Evolutionary conservation across 1,140 invertebrate species (phyloP).

Genomic region (Macrocentrus cingulum): DNA sequence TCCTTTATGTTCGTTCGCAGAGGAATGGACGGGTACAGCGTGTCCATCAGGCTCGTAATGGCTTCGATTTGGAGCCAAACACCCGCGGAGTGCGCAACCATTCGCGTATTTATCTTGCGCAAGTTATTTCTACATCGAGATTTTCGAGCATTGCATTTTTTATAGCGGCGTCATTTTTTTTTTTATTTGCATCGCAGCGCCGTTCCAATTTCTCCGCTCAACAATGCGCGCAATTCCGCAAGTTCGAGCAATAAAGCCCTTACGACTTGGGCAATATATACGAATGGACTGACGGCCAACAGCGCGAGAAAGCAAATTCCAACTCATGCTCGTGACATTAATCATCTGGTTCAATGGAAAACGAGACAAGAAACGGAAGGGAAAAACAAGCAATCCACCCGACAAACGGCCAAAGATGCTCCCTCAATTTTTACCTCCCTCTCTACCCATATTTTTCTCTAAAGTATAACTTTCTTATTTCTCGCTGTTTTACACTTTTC

Average conservation of each 20-base stretch:
- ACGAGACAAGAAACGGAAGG: slow-evolving; percentile 8
- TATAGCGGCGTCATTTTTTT: slow-evolving; percentile 6
- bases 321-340: slow-evolving; percentile 19
- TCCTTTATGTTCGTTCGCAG: slow-evolving; percentile 15
- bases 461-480: slow-evolving; percentile 13
- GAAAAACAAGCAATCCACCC: neutral
- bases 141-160: slow-evolving; percentile 12
- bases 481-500: slow-evolving; percentile 20
- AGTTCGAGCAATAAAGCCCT: slow-evolving; percentile 11
- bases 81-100: slow-evolving; percentile 11
- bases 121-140: slow-evolving; percentile 24
- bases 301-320: slow-evolving; percentile 19
- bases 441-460: neutral
- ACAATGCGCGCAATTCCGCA: neutral
- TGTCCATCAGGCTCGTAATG: slow-evolving; percentile 26
- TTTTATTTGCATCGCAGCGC: neutral
- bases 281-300: slow-evolving; percentile 11
- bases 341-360: slow-evolving; percentile 17
- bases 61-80: slow-evolving; percentile 26
- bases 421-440: slow-evolving; percentile 1
- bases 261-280: slow-evolving; percentile 5
- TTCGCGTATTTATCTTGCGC: slow-evolving; percentile 21
- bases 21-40: slow-evolving; percentile 12
- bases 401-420: neutral
- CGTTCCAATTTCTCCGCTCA: neutral